phyloP scores from a whole-genome alignment of 1,140 invertebrate species.

The Archivesica marissinica region DNA sequence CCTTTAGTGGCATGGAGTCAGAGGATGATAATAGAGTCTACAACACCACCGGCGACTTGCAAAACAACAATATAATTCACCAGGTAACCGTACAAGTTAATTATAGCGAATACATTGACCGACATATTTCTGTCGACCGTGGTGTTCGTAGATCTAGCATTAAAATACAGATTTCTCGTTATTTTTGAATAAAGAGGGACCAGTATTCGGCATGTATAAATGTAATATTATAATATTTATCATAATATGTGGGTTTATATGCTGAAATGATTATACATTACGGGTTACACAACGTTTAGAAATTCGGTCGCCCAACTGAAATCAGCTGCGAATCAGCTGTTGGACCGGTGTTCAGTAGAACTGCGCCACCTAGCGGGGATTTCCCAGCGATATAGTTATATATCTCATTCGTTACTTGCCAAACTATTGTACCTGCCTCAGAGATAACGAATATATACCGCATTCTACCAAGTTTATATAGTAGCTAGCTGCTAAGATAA shows the following conservation, averaged over 20 bases:
- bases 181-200: background rate
- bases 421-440: background rate
- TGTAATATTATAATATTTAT: background rate
- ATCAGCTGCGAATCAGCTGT: conserved; percentile 66
- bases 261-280: background rate
- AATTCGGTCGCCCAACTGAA: conserved; percentile 47
- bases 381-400: conserved; percentile 11
- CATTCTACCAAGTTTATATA: too few species aligned
- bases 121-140: conserved; percentile 34
- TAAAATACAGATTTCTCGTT: background rate
- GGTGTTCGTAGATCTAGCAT: background rate
- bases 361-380: conserved; percentile 59
- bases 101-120: conserved; percentile 62
- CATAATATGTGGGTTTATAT: background rate
- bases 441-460: too few species aligned
- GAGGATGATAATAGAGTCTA: conserved; percentile 38
- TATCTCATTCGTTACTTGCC: background rate
- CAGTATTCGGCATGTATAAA: background rate
- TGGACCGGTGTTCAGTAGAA: conserved; percentile 33
- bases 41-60: background rate
- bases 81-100: conserved; percentile 36
- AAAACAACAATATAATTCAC: conserved; percentile 36
- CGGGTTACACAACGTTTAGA: conserved; percentile 10
- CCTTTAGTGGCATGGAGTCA: conserved; percentile 49
- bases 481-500: too few species aligned